Base-by-base conservation (phyloP, 2,888 invertebrate species). In the Epinotia ramella region DNA sequence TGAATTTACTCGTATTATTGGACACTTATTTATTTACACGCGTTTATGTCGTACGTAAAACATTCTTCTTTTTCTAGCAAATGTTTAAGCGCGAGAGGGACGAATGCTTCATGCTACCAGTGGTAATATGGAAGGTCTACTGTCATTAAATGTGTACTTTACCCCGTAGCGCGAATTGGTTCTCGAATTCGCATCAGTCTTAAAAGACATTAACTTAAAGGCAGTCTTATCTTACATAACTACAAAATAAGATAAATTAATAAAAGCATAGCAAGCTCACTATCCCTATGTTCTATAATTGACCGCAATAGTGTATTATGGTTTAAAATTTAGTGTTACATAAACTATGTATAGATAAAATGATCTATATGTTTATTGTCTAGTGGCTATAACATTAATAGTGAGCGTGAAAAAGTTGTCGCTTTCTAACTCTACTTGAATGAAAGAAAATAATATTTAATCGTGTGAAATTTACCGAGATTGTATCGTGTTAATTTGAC, bases 141-240 rank as follows among this genome's bases (percentile, higher is more conserved):
- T 49, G 49, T 49, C 16, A 16, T 4, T 49, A 3, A 49, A 49
- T 16, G 49, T 16, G 49, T 49, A 49, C 49, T 49, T 13, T 16
- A 49, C 46, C 12, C 46, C 13, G 16, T 11, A 49, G 16, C 16
- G 0, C 16, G 49, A 56, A 67, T 57, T 67, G 67, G 33, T 18
- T 46, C 59, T 81, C 72, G 78, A 81, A 79, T 82, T 81, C 84
- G 77, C 81, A 85, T 89, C 89, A 90, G 89, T 91, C 91, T 89
- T 88, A 86, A n/a, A 75, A 76, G 56, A 57, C 67, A 67, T 69
- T 60, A 69, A 60, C n/a, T 69, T 69, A n/a, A 69, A 75, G 73
- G 79, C 85, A 86, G 86, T 85, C 86, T 86, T 84, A 86, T 86
- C 84, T 86, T 75, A 84, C 79, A 76, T 80, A 80, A 83, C 81